Evolutionary conservation across 2,113 vertebrate species (phyloP), one percentile per base, ranked within the genome.

Genomic region (Brienomyrus brachyistius): DNA sequence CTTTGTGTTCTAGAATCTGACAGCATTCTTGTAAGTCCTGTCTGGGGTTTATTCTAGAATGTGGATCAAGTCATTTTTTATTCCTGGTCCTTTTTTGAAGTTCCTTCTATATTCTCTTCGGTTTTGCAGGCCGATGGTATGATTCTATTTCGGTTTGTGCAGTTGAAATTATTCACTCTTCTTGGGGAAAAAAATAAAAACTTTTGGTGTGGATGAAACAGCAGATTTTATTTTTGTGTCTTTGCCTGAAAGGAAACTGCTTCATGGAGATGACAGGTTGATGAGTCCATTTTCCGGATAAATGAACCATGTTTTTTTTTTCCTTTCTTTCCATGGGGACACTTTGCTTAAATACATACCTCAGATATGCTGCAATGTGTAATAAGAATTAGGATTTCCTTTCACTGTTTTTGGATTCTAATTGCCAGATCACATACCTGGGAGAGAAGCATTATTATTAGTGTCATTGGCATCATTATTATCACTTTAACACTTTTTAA

Each of bases 121-220:
- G 51, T 43, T 89, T n/a, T 84, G 8, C 74, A 83, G 51, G 35
- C 35, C 27, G 77, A 83, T 77, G n/a, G 51, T 54, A 47, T 19
- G n/a, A 84, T 84, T 89, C 52, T 89, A 85, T 89, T 85, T 84
- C 84, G 23, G 52, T 45, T 54, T 27, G 21, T 45, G 74, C 8
- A 52, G 85, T 85, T n/a, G 9, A 89, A 85, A 62, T 85, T 35
- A 45, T 85, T 84, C 51, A 27, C 52, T 35, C 10, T 59, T 84
- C 23, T 54, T 62, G 51, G 77, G 77, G 15, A 17, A 21, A 85
- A 52, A 84, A 83, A 31, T 40, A 23, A 59, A 47, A 62, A 59
- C 35, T 82, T 47, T 4, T n/a, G 7, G 15, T 89, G 40, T 3
- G 8, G 88, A 52, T 56, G 50, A 35, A 43, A 54, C 70, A n/a